A percentile compares a stretch with the other conserved stretches of the same genome.
phyloP scores from a whole-genome alignment of 2,797 vertebrate genomes.

The Gymnothorax javanicus region DNA sequence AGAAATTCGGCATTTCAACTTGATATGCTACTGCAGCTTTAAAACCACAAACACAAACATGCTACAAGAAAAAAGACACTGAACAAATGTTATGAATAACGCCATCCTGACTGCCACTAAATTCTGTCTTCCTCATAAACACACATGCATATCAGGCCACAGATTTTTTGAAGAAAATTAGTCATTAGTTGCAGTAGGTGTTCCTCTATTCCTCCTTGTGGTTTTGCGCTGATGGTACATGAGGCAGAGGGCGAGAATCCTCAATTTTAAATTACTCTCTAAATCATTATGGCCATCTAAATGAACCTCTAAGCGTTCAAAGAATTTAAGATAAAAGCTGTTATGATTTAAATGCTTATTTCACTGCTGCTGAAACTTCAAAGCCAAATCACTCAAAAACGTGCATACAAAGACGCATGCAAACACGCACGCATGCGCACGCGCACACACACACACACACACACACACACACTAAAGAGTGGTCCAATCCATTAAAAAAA shows the following conservation, averaged over 20 bases:
- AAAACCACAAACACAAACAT: too few species aligned
- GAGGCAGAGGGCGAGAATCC: background rate
- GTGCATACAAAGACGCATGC: too few species aligned
- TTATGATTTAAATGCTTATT: background rate
- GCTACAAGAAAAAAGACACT: background rate
- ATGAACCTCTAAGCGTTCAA: background rate
- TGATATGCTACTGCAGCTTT: too few species aligned
- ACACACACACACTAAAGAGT: background rate
- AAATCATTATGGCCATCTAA: background rate
- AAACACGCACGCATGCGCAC: background rate
- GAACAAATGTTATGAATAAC: background rate
- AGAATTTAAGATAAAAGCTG: background rate
- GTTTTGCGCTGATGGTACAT: slow-evolving; percentile 33
- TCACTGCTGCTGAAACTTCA: background rate
- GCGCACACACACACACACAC: slow-evolving; percentile 21
- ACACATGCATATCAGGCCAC: background rate
- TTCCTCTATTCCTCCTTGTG: background rate
- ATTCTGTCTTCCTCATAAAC: background rate
- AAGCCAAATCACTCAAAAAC: background rate
- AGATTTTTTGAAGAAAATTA: background rate
- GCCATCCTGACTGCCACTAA: background rate
- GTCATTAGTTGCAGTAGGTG: background rate
- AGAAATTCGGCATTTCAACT: background rate
- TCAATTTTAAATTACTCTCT: slow-evolving; percentile 1
- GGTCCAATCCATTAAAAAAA: slow-evolving; percentile 8